Evolutionary conservation across 2,888 invertebrate species (phyloP).

Genomic region (Eucera pruinosa): DNA sequence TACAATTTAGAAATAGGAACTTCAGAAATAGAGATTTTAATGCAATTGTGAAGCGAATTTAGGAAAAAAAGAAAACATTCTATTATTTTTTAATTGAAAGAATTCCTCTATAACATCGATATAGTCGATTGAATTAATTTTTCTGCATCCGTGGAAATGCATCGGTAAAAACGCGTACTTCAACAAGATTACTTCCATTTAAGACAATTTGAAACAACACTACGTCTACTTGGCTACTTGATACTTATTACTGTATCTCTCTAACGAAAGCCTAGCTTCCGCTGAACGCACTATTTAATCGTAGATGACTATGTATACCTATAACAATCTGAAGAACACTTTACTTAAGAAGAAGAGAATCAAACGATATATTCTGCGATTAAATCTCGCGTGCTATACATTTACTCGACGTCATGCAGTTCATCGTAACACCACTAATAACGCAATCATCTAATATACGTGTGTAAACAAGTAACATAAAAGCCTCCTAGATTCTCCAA

Average conservation of each 20-base stretch:
- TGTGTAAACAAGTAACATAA: constrained; percentile 55
- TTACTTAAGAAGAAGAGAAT: constrained; percentile 46
- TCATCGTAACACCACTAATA: constrained; percentile 65
- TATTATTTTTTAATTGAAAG: neutral
- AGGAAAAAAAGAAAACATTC: neutral
- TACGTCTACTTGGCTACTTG: constrained; percentile 57
- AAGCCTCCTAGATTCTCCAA: constrained; percentile 62
- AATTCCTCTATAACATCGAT: neutral
- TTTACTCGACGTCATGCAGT: constrained; percentile 65
- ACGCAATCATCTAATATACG: constrained; percentile 69
- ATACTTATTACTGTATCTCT: constrained; percentile 41
- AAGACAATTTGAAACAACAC: constrained; percentile 26
- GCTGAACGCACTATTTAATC: constrained; percentile 44
- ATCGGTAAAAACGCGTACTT: constrained; percentile 6
- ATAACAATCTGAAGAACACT: constrained; percentile 42
- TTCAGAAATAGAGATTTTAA: neutral
- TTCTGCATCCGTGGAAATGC: neutral
- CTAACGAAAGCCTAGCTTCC: constrained; percentile 60
- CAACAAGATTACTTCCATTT: constrained; percentile 18
- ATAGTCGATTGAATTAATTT: neutral
- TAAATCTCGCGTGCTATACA: constrained; percentile 68
- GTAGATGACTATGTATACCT: constrained; percentile 7
- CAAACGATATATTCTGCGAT: constrained; percentile 59
- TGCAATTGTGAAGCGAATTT: neutral
- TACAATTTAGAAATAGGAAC: no score